Conservation (phyloP, 30 jellyfish, hydroid and myxozoan genomes). For the Pseudorhiza aurosa region DNA sequence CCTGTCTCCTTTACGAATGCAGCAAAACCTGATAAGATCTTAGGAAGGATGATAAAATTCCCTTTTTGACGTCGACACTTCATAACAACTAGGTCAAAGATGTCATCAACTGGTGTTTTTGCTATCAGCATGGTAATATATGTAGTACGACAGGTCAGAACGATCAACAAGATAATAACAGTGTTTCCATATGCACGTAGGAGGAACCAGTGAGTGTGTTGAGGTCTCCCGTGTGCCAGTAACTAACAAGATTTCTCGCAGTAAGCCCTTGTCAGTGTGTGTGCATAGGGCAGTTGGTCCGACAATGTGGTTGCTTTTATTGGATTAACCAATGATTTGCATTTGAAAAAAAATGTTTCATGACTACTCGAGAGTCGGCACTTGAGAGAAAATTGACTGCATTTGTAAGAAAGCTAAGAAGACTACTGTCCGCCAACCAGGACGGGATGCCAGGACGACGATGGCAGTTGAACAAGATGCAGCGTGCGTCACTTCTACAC, state of each 20-base stretch:
- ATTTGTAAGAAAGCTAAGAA: not conserved
- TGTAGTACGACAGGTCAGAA: not conserved
- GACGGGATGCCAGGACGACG: too few relatives aligned
- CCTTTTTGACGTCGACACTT: not conserved
- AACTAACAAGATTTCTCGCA: not conserved
- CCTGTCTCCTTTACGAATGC: not conserved
- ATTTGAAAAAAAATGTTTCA: not conserved
- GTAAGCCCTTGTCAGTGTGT: not conserved
- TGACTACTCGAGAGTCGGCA: not conserved
- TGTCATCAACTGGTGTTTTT: not conserved
- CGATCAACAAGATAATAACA: not conserved
- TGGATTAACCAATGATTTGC: not conserved
- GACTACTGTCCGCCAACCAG: too few relatives aligned
- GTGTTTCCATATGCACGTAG: not conserved
- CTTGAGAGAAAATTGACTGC: not conserved
- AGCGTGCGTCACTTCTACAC: too few relatives aligned
- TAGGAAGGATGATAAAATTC: not conserved
- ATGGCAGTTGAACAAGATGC: too few relatives aligned
- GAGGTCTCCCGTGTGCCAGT: not conserved
- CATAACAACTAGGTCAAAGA: conserved; percentile 1
- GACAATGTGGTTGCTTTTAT: not conserved
- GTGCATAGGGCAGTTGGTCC: not conserved
- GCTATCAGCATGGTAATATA: too few relatives aligned
- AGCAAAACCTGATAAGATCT: not conserved
- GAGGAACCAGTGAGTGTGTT: not conserved